Evolutionary conservation across 1,140 invertebrate genomes (phyloP).

Genomic region (Zaprionus ornatus): DNA sequence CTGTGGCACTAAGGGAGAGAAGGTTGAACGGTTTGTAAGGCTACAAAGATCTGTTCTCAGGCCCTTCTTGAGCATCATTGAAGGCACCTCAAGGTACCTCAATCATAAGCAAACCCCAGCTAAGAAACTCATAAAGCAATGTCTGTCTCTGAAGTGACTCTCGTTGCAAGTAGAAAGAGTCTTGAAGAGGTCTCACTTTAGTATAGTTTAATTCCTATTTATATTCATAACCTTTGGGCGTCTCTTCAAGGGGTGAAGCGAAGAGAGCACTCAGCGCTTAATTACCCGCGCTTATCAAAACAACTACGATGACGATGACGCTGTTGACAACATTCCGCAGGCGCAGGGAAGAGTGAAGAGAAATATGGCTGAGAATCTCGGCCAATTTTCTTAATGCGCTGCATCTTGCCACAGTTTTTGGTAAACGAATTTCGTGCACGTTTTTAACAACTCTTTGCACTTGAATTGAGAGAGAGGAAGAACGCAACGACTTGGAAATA

Average conservation of each 20-base stretch:
- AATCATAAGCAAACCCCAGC: no score
- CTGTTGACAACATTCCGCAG: constrained; percentile 39
- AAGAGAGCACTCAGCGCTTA: constrained; percentile 64
- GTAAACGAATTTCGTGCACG: constrained; percentile 52
- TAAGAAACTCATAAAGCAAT: no score
- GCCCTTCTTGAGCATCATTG: no score
- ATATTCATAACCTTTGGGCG: constrained; percentile 71
- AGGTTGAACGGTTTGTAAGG: no score
- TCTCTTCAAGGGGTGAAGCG: not conserved
- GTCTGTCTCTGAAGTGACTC: not conserved
- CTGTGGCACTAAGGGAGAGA: no score
- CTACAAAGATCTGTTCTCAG: no score
- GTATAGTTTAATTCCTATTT: constrained; percentile 82
- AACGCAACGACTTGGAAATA: not conserved
- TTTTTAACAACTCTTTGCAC: constrained; percentile 69
- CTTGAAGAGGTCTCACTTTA: constrained; percentile 19
- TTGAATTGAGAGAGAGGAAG: constrained; percentile 44
- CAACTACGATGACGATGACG: constrained; percentile 64
- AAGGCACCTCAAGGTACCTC: no score
- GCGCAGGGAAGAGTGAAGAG: not conserved
- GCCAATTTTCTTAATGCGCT: constrained; percentile 73
- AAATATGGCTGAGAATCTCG: constrained; percentile 19
- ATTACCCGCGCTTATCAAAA: constrained; percentile 79
- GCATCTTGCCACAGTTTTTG: constrained; percentile 41
- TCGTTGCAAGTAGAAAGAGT: not conserved